Percentiles rank a stretch among this genome's conserved stretches.
Conservation (phyloP, 2,113 vertebrate genomes). For the Lasiurus cinereus region DNA sequence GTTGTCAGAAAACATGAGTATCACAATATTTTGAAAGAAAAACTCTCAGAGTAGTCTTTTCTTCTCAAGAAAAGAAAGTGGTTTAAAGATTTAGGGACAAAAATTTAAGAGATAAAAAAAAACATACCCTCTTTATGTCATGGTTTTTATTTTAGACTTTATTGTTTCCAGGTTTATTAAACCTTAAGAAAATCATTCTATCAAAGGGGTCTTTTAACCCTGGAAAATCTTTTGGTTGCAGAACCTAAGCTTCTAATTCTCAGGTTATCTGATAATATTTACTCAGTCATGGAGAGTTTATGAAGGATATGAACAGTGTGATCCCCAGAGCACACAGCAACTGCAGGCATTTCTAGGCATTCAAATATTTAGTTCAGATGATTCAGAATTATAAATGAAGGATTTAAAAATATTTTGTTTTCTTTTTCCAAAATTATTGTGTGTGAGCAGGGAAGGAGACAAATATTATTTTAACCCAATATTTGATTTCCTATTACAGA, state of each 20-base stretch:
- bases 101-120: neutral
- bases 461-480: neutral
- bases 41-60: neutral
- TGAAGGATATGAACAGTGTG: neutral
- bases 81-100: neutral
- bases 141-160: slow-evolving; percentile 30
- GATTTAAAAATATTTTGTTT: slow-evolving; percentile 20
- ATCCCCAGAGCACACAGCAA: slow-evolving; percentile 54
- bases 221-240: slow-evolving; percentile 17
- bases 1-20: neutral
- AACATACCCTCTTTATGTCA: neutral
- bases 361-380: slow-evolving; percentile 55
- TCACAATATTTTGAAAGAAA: slow-evolving; percentile 6
- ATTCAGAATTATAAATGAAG: slow-evolving; percentile 24
- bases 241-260: slow-evolving; percentile 20
- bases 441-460: neutral
- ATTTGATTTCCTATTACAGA: neutral
- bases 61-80: neutral
- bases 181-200: neutral
- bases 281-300: slow-evolving; percentile 30
- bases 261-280: slow-evolving; percentile 53
- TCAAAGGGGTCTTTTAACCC: neutral
- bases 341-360: neutral
- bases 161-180: slow-evolving; percentile 29
- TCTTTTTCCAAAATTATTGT: slow-evolving; percentile 5